Percentiles rank a stretch among this genome's conserved stretches.
Conservation (phyloP, 1,140 invertebrate genomes). For the Drosophila trapezifrons region DNA sequence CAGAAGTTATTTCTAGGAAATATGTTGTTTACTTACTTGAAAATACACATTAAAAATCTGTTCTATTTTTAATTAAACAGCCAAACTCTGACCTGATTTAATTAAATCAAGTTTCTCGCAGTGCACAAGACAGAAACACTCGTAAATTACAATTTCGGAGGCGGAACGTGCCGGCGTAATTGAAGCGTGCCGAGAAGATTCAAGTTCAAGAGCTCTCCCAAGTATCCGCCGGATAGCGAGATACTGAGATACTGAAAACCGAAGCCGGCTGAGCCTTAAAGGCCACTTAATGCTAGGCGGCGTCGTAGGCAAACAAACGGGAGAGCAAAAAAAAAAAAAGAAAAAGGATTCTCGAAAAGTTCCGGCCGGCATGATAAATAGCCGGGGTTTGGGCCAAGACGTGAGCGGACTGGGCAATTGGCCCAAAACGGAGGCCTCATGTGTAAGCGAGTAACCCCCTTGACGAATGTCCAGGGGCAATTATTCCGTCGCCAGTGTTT, state of each 20-base stretch:
- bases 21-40: background rate
- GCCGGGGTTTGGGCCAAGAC: constrained; percentile 31
- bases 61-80: too few species aligned
- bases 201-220: constrained; percentile 43
- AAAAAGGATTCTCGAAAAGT: constrained; percentile 46
- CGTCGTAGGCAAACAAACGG: constrained; percentile 16
- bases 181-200: constrained; percentile 10
- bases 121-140: constrained; percentile 16
- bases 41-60: too few species aligned
- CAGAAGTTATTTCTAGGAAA: background rate
- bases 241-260: constrained; percentile 37
- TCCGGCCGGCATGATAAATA: constrained; percentile 45
- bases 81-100: background rate
- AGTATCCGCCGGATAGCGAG: constrained; percentile 21
- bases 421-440: constrained; percentile 9
- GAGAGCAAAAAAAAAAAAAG: constrained; percentile 15
- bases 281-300: constrained; percentile 53
- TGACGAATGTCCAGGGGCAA: constrained; percentile 39
- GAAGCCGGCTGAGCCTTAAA: constrained; percentile 47
- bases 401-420: constrained; percentile 56
- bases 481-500: constrained; percentile 38
- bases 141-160: constrained; percentile 48
- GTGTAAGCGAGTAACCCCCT: background rate
- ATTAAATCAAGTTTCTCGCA: background rate
- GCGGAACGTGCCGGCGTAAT: constrained; percentile 31